phyloP scores from a whole-genome alignment of 2,888 invertebrate species.

The Oxystoma pomonae region DNA sequence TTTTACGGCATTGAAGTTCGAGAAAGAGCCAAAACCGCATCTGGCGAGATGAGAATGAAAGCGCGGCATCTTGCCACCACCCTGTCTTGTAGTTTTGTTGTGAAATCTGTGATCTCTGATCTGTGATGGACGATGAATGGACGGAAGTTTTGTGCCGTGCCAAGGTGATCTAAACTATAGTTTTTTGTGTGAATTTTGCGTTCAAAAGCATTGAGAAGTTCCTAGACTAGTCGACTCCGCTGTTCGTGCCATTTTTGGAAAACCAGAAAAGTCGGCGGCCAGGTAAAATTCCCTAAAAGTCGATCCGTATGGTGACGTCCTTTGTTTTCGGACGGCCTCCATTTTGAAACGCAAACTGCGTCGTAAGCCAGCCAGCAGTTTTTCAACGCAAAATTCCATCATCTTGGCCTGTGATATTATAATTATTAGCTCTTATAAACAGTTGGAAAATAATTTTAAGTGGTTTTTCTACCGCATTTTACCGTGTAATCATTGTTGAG shows the following conservation, averaged over 20 bases:
- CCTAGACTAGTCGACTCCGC: conserved; percentile 28
- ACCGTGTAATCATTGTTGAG: conserved; percentile 16
- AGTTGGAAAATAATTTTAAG: conserved; percentile 5
- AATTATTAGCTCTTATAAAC: conserved; percentile 11
- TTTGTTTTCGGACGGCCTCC: conserved; percentile 44
- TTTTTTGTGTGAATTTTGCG: conserved; percentile 38
- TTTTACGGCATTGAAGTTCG: no score
- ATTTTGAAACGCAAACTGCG: conserved; percentile 43
- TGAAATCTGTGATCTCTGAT: background rate
- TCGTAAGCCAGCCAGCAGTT: conserved; percentile 32
- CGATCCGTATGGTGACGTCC: conserved; percentile 36
- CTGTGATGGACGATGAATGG: background rate
- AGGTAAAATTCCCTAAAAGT: conserved; percentile 22
- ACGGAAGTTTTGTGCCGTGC: conserved; percentile 20
- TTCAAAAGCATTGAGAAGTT: conserved; percentile 34
- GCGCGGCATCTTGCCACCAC: background rate
- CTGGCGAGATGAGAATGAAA: background rate
- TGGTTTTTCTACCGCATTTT: background rate
- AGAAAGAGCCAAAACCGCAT: no score
- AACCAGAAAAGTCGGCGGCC: conserved; percentile 19
- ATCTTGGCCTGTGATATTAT: conserved; percentile 45
- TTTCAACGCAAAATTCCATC: conserved; percentile 42
- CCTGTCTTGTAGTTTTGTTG: background rate
- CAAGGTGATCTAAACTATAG: conserved; percentile 24
- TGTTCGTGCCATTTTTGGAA: conserved; percentile 28